A percentile compares a stretch with the other conserved stretches of the same genome.
Conservation (phyloP, 2,888 invertebrate species). For the Polyommatus icarus region DNA sequence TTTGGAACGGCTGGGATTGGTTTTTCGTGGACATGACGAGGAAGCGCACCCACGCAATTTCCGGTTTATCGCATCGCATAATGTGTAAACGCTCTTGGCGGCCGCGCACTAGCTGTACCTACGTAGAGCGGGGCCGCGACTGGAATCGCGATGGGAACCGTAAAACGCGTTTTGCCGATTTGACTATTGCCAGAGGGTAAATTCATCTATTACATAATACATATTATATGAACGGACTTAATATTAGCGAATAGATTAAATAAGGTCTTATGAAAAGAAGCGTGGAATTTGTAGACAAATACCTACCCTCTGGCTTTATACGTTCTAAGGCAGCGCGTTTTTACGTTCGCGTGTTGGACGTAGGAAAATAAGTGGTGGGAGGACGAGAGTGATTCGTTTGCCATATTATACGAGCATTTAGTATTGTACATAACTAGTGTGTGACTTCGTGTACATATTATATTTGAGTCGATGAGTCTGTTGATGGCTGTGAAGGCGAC, state of each 20-base stretch:
- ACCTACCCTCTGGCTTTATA: not conserved
- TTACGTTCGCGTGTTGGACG: not conserved
- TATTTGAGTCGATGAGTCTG: conserved; percentile 44
- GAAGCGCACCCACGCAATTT: too few relatives aligned
- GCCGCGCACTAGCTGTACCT: conserved; percentile 22
- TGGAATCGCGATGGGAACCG: conserved; percentile 4
- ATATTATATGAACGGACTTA: not conserved
- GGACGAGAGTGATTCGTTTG: conserved; percentile 40
- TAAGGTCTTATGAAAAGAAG: too few relatives aligned
- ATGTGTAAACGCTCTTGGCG: conserved; percentile 31
- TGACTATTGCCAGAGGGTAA: not conserved
- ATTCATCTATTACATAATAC: not conserved
- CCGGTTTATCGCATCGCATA: not conserved
- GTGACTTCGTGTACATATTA: conserved; percentile 36
- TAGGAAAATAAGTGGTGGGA: conserved; percentile 2
- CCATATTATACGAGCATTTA: conserved; percentile 55
- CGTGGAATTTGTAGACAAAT: too few relatives aligned
- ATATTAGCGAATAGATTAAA: too few relatives aligned
- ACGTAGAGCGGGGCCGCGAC: conserved; percentile 46
- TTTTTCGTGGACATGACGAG: not conserved
- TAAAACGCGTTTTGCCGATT: not conserved
- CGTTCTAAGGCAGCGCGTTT: not conserved
- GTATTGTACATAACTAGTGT: conserved; percentile 39
- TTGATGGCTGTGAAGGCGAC: conserved; percentile 54
- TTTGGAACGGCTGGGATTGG: not conserved